Evolutionary conservation across 2,888 invertebrate genomes (phyloP).

Genomic region (Eulithis prunata): DNA sequence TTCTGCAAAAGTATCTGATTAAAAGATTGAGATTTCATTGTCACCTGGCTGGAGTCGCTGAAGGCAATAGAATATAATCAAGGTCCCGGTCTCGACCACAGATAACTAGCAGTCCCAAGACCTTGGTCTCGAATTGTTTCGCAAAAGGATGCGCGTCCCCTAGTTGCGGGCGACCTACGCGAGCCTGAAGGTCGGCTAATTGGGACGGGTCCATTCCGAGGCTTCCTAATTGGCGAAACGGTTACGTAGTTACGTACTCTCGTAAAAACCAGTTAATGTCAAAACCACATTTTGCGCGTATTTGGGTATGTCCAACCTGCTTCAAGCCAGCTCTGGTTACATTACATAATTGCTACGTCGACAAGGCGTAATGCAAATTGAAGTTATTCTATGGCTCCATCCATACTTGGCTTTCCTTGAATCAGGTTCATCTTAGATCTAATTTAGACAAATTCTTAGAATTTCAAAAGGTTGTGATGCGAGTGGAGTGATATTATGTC

Average conservation of each 20-base stretch:
- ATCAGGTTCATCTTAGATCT: background rate
- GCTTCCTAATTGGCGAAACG: slow-evolving; percentile 33
- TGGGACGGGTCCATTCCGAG: slow-evolving; percentile 36
- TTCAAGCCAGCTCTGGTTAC: no score
- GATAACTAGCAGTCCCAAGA: slow-evolving; percentile 22
- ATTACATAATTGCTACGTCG: no score
- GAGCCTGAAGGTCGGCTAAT: slow-evolving; percentile 33
- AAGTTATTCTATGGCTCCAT: no score
- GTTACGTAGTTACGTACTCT: slow-evolving; percentile 1
- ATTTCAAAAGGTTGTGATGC: background rate
- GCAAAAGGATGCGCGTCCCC: slow-evolving; percentile 44
- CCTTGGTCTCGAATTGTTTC: slow-evolving; percentile 53
- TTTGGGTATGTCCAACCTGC: no score
- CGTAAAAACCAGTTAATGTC: background rate
- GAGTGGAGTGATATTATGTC: background rate
- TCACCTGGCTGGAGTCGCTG: no score
- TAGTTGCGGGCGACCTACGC: slow-evolving; percentile 27
- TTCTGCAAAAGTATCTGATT: no score
- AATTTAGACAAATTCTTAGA: background rate
- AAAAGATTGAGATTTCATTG: no score
- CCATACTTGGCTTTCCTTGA: no score
- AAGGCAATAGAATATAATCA: slow-evolving; percentile 3
- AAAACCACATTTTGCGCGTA: background rate
- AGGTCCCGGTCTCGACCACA: slow-evolving; percentile 2
- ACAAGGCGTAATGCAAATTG: no score